These are phyloP conservation scores for Barypeithes pellucidus DNA, from an alignment of 2,888 invertebrate genomes.

Conservation along the genomic window DNA sequence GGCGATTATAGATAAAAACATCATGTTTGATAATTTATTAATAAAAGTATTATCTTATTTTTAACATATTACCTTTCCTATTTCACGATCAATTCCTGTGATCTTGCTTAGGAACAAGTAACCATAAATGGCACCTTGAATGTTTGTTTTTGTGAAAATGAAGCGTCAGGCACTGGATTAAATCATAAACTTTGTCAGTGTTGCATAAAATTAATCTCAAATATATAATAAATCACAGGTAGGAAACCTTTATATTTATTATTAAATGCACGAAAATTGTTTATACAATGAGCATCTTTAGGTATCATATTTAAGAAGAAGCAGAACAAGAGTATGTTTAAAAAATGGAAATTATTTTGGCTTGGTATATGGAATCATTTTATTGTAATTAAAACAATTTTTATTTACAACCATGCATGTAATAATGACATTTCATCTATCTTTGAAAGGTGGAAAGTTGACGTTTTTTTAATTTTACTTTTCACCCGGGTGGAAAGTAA, in stretches of 20 bases:
- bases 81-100: neutral
- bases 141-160: neutral
- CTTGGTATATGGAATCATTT: too few species aligned
- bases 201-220: conserved; percentile 9
- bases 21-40: conserved; percentile 16
- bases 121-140: conserved; percentile 6
- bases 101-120: neutral
- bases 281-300: too few species aligned
- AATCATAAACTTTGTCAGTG: neutral
- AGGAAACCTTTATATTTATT: neutral
- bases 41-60: conserved; percentile 15
- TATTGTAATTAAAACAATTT: too few species aligned
- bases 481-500: too few species aligned
- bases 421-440: too few species aligned
- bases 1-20: conserved; percentile 17
- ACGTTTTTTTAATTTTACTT: too few species aligned
- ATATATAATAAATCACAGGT: neutral
- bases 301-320: too few species aligned
- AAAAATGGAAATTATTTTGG: too few species aligned
- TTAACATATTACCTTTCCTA: neutral
- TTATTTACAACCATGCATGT: too few species aligned
- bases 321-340: too few species aligned
- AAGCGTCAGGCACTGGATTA: neutral
- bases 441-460: too few species aligned
- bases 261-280: too few species aligned